Percentiles rank a stretch among this genome's conserved stretches.
Conservation (phyloP, 2,797 vertebrate genomes). For the Pogoniulus pusillus region DNA sequence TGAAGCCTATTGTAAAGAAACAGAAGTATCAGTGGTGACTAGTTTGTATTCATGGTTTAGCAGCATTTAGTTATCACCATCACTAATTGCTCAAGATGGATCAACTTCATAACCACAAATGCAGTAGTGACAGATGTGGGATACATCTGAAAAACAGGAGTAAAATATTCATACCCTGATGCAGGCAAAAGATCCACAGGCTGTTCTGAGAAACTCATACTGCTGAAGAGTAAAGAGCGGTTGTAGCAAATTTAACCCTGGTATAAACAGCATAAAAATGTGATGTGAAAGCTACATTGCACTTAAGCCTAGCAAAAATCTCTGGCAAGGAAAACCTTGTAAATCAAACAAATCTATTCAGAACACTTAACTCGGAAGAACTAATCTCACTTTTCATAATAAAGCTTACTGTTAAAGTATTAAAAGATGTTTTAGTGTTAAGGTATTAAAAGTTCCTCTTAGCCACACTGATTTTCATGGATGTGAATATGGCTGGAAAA, state of each 20-base stretch:
- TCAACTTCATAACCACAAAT: not conserved
- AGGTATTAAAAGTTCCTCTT: not conserved
- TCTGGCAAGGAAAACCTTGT: not conserved
- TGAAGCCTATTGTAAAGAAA: not conserved
- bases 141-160: not conserved
- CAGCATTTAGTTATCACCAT: not conserved
- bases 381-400: not conserved
- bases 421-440: not conserved
- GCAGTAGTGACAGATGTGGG: not conserved
- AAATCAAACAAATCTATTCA: not conserved
- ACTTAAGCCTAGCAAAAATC: not conserved
- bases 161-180: not conserved
- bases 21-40: not conserved
- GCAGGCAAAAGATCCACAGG: not conserved
- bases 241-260: not conserved
- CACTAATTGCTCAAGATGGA: not conserved
- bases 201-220: not conserved
- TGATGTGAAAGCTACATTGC: not conserved
- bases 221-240: not conserved
- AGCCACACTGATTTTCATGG: not conserved
- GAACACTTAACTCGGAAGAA: not conserved
- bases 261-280: not conserved
- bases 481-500: not conserved
- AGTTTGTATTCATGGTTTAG: not conserved
- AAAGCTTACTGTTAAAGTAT: not conserved